Base-by-base conservation (phyloP, 2,888 invertebrate genomes). In the Eristalis arbustorum region DNA sequence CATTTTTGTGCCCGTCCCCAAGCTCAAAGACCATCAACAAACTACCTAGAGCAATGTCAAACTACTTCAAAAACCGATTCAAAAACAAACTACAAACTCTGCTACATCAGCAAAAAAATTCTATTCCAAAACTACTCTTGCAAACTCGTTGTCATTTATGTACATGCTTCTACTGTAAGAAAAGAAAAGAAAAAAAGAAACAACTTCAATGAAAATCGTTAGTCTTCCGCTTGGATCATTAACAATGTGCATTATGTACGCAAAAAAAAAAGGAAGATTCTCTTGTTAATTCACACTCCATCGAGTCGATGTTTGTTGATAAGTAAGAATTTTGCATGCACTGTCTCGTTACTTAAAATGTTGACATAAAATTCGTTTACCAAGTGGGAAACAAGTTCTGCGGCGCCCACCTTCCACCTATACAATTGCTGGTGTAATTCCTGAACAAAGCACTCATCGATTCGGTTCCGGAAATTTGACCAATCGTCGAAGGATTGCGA, bases 361-460 rank as follows among this genome's bases (percentile, higher is more conserved):
- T 74, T 80, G 67, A 90, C 91, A 91, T 90, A 93, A 93, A 93
- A 93, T 93, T 93, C 93, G 93, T 93, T 94, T 94, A 94, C 94
- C 94, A 94, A 91, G 93, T 94, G 88, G 91, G 92, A 90, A 92
- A 92, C 92, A 92, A 92, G 92, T 92, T 91, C 92, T 93, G 93
- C 91, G 93, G 93, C 92, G 93, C 94, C 93, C 94, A 97, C 97
- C 97, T 97, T 93, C 96, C 96, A 92, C 97, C 96, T 90, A 97
- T 95, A 92, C 96, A 96, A 84, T 96, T 95, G 90, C 95, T 95
- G 72, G 97, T 97, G 92, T 97, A 97, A 93, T 97, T 97, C 91
- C 97, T 95, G 93, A 98, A 97, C 91, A 98, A 96, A 78, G 97
- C 97, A 80, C 97, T 97, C 96, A 98, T 97, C 88, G 97, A 97